Percentiles rank a stretch among this genome's conserved stretches.
These are phyloP conservation scores for Oikopleura albicans DNA, from an alignment of 23 tunicate species.

Conservation along the genomic window DNA sequence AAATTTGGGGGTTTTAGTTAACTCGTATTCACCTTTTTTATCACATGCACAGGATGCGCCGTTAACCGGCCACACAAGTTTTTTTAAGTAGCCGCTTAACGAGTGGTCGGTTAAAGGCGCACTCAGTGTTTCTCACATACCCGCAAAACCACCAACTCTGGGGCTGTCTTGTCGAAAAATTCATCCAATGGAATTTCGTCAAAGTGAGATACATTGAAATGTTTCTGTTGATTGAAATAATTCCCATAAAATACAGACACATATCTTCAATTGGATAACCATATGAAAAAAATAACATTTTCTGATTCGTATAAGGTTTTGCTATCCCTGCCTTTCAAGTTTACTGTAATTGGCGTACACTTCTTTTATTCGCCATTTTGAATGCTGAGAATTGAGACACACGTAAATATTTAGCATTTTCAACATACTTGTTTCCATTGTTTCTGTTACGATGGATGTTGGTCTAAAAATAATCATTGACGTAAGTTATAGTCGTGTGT, in stretches of 20 bases:
- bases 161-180: constrained; percentile 10
- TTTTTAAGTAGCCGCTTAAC: too few species aligned
- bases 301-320: too few species aligned
- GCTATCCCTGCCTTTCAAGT: background rate
- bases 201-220: background rate
- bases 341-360: background rate
- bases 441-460: background rate
- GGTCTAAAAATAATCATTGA: background rate
- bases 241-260: background rate
- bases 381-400: constrained; percentile 4
- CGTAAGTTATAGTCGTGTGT: background rate
- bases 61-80: too few species aligned
- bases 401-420: background rate
- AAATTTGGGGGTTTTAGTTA: too few species aligned
- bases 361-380: background rate
- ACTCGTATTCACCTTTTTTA: too few species aligned
- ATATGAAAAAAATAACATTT: too few species aligned
- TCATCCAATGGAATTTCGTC: background rate
- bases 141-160: background rate
- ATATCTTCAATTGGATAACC: too few species aligned
- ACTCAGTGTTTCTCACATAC: too few species aligned
- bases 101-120: too few species aligned
- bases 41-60: too few species aligned
- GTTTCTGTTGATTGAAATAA: background rate
- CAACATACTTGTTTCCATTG: background rate